A percentile compares a stretch with the other conserved stretches of the same genome.
Evolutionary conservation across 2,888 invertebrate species (phyloP).

Genomic region (Lutraria lutraria): DNA sequence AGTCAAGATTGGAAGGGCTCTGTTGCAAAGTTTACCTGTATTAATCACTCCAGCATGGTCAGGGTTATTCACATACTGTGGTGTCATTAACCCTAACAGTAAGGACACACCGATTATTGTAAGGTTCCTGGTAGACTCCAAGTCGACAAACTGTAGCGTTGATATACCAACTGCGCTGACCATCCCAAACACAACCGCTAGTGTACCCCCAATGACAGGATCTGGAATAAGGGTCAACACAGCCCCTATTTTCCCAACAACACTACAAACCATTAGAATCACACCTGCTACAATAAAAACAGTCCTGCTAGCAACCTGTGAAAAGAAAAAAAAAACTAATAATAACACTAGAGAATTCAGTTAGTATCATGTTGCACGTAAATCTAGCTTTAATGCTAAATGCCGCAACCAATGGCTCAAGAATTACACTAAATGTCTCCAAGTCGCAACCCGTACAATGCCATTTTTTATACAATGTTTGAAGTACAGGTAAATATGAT

Average conservation of each 20-base stretch:
- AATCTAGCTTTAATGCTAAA: no score
- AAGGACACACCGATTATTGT: constrained; percentile 95
- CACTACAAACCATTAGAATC: constrained; percentile 86
- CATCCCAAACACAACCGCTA: constrained; percentile 83
- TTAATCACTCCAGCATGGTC: no score
- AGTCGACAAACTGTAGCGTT: constrained; percentile 89
- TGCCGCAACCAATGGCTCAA: no score
- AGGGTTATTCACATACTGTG: no score
- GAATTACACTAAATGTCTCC: no score
- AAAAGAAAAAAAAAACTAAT: not conserved
- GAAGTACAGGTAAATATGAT: no score
- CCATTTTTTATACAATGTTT: no score
- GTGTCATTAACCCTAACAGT: no score
- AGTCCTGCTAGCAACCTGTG: constrained; percentile 86
- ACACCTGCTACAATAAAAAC: constrained; percentile 87
- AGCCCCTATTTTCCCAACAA: constrained; percentile 87
- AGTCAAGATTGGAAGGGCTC: no score
- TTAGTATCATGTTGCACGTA: no score
- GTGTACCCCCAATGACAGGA: constrained; percentile 87
- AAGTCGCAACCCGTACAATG: no score
- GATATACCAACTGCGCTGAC: constrained; percentile 85
- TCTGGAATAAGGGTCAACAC: constrained; percentile 87
- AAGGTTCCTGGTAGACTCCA: constrained; percentile 94
- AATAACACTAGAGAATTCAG: no score
- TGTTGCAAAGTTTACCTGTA: constrained; percentile 74